Conservation (phyloP, 2,888 invertebrate genomes). For the Sycophila texana region DNA sequence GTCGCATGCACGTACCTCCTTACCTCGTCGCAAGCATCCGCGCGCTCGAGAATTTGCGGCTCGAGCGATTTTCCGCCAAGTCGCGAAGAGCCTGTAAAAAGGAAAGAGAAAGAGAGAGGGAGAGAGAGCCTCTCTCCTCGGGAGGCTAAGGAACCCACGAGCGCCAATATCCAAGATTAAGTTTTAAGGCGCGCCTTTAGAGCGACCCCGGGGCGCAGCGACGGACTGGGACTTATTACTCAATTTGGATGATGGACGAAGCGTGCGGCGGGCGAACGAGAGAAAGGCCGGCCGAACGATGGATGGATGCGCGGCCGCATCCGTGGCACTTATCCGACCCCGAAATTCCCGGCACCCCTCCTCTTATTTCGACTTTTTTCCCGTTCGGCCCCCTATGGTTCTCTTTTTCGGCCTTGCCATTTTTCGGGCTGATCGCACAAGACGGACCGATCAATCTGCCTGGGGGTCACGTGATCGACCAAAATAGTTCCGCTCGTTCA, state of each 20-base stretch:
- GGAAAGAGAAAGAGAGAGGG: conserved; percentile 32
- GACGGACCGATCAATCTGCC: no score
- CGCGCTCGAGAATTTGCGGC: conserved; percentile 38
- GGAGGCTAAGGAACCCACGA: not conserved
- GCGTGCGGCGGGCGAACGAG: conserved; percentile 29
- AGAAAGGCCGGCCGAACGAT: conserved; percentile 19
- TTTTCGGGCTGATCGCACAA: no score
- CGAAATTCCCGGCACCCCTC: no score
- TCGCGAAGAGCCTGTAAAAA: conserved; percentile 8
- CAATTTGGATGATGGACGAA: conserved; percentile 71
- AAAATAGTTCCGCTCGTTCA: no score
- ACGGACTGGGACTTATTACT: conserved; percentile 67
- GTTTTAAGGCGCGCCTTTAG: conserved; percentile 35
- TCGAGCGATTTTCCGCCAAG: conserved; percentile 19
- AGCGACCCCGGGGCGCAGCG: conserved; percentile 51
- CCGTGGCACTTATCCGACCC: conserved; percentile 31
- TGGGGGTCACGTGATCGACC: no score
- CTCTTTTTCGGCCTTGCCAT: no score
- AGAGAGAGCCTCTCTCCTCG: not conserved
- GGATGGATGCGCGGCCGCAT: conserved; percentile 35
- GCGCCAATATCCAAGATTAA: conserved; percentile 40
- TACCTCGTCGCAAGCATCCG: not conserved
- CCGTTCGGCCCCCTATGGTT: no score
- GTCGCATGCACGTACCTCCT: not conserved
- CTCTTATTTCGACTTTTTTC: no score